Percentiles rank a stretch among this genome's conserved stretches.
Conservation (phyloP, 2,888 invertebrate species). For the Venustoraphidia nigricollis region DNA sequence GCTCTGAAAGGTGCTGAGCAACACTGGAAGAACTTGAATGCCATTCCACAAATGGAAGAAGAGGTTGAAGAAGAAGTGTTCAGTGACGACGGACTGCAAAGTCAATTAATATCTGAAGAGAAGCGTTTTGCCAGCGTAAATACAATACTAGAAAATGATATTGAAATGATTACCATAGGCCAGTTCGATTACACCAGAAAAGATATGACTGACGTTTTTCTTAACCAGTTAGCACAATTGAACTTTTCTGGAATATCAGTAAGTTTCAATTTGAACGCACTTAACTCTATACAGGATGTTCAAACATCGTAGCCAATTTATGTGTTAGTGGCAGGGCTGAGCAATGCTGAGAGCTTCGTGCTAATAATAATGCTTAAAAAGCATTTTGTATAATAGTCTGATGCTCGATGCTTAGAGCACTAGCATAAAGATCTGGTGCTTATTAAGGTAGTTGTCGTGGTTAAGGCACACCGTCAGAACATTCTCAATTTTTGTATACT, state of each 20-base stretch:
- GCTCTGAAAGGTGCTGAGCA: conserved; percentile 51
- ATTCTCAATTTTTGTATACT: too few relatives aligned
- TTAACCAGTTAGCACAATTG: conserved; percentile 52
- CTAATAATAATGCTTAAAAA: too few relatives aligned
- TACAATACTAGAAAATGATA: conserved; percentile 11
- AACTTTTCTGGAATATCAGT: conserved; percentile 79
- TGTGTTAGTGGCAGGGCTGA: too few relatives aligned
- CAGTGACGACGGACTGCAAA: conserved; percentile 2
- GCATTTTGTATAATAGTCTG: too few relatives aligned
- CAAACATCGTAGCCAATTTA: too few relatives aligned
- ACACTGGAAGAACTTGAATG: conserved; percentile 29
- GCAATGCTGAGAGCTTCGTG: too few relatives aligned
- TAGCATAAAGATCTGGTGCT: too few relatives aligned
- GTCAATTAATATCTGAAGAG: conserved; percentile 6
- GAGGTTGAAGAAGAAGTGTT: not conserved
- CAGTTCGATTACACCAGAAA: conserved; percentile 59
- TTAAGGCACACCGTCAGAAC: too few relatives aligned
- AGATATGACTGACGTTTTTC: conserved; percentile 56
- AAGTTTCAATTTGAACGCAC: conserved; percentile 24
- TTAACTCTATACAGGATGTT: too few relatives aligned
- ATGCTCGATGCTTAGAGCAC: too few relatives aligned
- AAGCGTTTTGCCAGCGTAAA: conserved; percentile 7
- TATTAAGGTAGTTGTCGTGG: too few relatives aligned
- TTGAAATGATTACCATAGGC: conserved; percentile 28
- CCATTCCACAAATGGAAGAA: not conserved